These are phyloP conservation scores for Atopsyche davidsoni DNA, from an alignment of 1,140 invertebrate genomes.

Conservation along the genomic window DNA sequence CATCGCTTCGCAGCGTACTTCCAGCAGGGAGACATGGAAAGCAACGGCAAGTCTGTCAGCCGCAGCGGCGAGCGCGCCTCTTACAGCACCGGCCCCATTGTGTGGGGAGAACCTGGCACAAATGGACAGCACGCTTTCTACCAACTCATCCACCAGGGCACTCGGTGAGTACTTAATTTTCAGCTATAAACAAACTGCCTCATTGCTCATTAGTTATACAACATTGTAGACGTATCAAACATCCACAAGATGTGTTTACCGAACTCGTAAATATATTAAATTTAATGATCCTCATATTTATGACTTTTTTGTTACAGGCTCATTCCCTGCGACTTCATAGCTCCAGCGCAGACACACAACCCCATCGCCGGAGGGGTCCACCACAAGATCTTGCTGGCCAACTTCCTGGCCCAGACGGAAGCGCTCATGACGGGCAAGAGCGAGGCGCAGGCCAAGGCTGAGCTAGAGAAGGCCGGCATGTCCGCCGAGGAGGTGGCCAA, in stretches of 20 bases:
- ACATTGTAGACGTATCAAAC: no score
- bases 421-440: conserved; percentile 91
- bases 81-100: conserved; percentile 86
- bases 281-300: no score
- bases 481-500: conserved; percentile 64
- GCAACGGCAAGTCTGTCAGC: conserved; percentile 95
- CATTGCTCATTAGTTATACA: no score
- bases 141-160: conserved; percentile 88
- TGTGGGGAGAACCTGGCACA: conserved; percentile 98
- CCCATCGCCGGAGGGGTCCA: conserved; percentile 72
- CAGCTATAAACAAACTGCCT: no score
- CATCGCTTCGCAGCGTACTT: conserved; percentile 99
- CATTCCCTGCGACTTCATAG: conserved; percentile 97
- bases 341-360: conserved; percentile 89
- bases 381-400: conserved; percentile 88
- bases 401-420: conserved; percentile 98
- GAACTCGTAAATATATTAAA: no score
- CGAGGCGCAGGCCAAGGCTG: conserved; percentile 65
- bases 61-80: conserved; percentile 66
- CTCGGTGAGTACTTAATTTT: conserved; percentile 40
- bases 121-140: conserved; percentile 99
- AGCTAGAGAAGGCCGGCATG: conserved; percentile 68
- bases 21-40: conserved; percentile 99
- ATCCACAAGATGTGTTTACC: no score
- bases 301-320: conserved; percentile 51